Conservation (phyloP, 2,113 vertebrate genomes). For the Genyomyrus donnyi region DNA sequence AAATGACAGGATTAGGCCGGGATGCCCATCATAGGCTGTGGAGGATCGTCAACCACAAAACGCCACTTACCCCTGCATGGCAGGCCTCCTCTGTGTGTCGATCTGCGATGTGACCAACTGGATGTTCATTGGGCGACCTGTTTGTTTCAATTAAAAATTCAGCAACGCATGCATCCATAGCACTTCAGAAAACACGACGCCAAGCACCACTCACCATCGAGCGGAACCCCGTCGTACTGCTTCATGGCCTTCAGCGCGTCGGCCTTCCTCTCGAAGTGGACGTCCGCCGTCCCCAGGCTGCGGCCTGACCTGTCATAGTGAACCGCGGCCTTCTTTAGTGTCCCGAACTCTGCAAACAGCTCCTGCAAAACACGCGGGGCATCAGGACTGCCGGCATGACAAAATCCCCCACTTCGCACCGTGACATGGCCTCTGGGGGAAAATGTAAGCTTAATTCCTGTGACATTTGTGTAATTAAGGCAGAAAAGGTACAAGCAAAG, state of each 20-base stretch:
- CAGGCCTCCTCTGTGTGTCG: constrained; percentile 82
- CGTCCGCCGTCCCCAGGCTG: constrained; percentile 89
- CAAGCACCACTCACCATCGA: constrained; percentile 71
- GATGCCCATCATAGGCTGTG: background rate
- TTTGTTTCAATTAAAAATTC: background rate
- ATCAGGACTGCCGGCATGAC: background rate
- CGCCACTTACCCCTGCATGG: constrained; percentile 74
- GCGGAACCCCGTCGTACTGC: constrained; percentile 91
- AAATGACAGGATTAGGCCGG: background rate
- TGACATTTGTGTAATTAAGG: background rate
- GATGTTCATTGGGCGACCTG: constrained; percentile 96
- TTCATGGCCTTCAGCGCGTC: constrained; percentile 97
- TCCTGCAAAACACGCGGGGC: constrained; percentile 57
- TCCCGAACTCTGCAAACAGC: constrained; percentile 93
- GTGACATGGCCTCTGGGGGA: background rate
- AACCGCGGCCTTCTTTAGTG: constrained; percentile 90
- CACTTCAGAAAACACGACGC: background rate
- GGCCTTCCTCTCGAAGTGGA: constrained; percentile 91
- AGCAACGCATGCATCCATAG: background rate
- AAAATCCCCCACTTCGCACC: background rate
- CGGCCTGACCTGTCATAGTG: constrained; percentile 93
- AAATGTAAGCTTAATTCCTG: background rate
- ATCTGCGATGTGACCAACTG: constrained; percentile 98
- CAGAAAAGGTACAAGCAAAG: background rate
- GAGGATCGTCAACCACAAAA: too few relatives aligned